Conservation (phyloP, 1,140 invertebrate species). For the Bathynomus jamesi region DNA sequence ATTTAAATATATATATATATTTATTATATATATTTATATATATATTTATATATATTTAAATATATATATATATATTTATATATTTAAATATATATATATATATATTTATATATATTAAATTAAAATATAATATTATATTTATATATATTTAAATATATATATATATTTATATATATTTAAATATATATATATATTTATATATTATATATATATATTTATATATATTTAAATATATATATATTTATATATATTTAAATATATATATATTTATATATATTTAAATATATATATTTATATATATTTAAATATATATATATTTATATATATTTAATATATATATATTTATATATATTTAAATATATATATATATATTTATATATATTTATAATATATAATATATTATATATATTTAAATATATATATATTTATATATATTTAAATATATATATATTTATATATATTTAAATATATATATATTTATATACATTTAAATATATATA, state of each 20-base stretch:
- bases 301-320: not conserved
- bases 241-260: no score
- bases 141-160: no score
- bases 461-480: not conserved
- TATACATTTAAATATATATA: not conserved
- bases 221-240: no score
- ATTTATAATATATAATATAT: not conserved
- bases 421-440: not conserved
- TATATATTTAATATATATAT: constrained; percentile 1
- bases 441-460: not conserved
- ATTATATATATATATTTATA: no score
- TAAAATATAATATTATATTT: no score
- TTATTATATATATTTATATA: no score
- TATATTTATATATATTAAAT: no score
- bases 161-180: no score
- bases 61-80: no score
- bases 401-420: not conserved
- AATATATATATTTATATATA: not conserved
- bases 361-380: not conserved
- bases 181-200: no score
- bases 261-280: not conserved
- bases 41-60: no score
- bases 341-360: constrained; percentile 3
- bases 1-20: not conserved
- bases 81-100: no score